These are phyloP conservation scores for Aleadryas rufinucha DNA, from an alignment of 2,113 vertebrate genomes.

Conservation along the genomic window DNA sequence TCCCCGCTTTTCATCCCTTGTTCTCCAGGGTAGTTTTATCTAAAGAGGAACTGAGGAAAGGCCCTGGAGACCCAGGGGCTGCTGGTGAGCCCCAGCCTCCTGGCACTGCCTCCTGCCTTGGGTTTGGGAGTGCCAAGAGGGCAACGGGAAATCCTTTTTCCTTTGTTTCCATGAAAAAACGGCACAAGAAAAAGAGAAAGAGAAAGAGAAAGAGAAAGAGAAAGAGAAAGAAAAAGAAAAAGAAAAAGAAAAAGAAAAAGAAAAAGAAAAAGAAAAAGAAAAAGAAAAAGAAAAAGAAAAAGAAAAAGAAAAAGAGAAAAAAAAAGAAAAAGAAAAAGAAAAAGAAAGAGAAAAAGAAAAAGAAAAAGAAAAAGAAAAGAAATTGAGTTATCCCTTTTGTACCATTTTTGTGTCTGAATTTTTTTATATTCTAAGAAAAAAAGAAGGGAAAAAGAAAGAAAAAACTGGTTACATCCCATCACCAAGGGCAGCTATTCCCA, in stretches of 20 bases:
- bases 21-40: neutral
- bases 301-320: no score
- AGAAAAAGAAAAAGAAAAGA: neutral
- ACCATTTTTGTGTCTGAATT: neutral
- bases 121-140: neutral
- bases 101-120: neutral
- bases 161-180: neutral
- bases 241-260: no score
- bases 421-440: neutral
- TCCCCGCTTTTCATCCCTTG: neutral
- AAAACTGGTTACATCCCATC: neutral
- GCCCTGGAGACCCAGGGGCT: neutral
- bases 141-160: accelerated
- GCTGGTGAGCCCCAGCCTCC: neutral
- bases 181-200: accelerated
- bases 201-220: no score
- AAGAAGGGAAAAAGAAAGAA: no score
- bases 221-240: no score
- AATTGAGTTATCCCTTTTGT: neutral
- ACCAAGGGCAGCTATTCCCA: neutral
- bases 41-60: neutral
- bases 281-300: no score
- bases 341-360: no score
- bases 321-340: no score
- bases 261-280: no score